Evolutionary conservation across 2,888 invertebrate species (phyloP).

Genomic region (Oligia fasciuncula): DNA sequence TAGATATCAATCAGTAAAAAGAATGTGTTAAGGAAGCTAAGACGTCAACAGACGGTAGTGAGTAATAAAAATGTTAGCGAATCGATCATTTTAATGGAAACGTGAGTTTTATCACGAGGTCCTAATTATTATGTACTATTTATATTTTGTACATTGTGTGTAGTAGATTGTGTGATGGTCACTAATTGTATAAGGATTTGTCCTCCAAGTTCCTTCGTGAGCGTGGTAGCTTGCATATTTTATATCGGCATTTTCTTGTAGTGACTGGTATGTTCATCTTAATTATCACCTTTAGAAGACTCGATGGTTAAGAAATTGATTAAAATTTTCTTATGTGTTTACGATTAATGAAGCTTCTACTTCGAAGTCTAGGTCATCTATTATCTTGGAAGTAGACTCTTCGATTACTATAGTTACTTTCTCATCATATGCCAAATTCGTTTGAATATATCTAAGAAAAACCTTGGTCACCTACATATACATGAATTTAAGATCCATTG

Average conservation of each 20-base stretch:
- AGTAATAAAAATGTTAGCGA: slow-evolving; percentile 52
- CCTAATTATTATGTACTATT: slow-evolving; percentile 36
- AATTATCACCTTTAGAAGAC: too few relatives aligned
- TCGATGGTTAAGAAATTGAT: background rate
- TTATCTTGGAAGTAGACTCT: too few relatives aligned
- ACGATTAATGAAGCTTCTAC: background rate
- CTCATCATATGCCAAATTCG: background rate
- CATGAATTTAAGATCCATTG: background rate
- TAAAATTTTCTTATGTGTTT: background rate
- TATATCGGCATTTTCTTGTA: background rate
- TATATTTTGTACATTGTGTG: slow-evolving; percentile 30
- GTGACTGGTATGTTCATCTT: background rate
- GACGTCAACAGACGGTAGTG: slow-evolving; percentile 47
- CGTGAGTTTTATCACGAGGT: slow-evolving; percentile 63
- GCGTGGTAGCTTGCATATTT: slow-evolving; percentile 17
- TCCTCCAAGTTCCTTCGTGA: slow-evolving; percentile 42
- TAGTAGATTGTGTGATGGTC: slow-evolving; percentile 26
- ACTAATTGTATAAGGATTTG: slow-evolving; percentile 42
- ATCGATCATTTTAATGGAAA: slow-evolving; percentile 60
- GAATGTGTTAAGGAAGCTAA: slow-evolving; percentile 58
- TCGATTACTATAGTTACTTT: background rate
- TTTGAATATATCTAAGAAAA: background rate
- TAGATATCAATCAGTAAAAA: slow-evolving; percentile 43
- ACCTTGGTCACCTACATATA: background rate
- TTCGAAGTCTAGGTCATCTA: background rate